Percentiles rank a stretch among this genome's conserved stretches.
Evolutionary conservation across 2,797 vertebrate species (phyloP).

Genomic region (Amniataba percoides): DNA sequence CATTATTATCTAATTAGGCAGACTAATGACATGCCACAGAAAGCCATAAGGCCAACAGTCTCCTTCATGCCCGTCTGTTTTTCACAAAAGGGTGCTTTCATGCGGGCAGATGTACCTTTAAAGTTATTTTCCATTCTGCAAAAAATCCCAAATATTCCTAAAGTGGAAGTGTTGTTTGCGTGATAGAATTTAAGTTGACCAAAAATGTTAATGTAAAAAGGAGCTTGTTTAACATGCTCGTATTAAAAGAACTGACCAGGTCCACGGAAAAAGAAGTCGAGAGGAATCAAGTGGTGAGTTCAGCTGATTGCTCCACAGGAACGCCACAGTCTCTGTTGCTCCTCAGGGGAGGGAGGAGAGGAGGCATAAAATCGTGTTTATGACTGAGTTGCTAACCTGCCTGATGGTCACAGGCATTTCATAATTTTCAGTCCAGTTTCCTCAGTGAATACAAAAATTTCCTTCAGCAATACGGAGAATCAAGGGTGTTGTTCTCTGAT

Average conservation of each 20-base stretch:
- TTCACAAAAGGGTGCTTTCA: constrained; percentile 60
- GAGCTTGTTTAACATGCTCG: not conserved
- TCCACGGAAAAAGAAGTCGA: not conserved
- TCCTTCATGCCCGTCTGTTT: constrained; percentile 69
- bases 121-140: constrained; percentile 24
- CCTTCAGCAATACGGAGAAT: constrained; percentile 38
- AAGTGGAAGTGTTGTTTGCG: not conserved
- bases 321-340: not conserved
- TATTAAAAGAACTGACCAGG: not conserved
- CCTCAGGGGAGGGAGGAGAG: not conserved
- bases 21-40: constrained; percentile 81
- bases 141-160: not conserved
- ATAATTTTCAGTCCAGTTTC: constrained; percentile 21
- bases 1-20: constrained; percentile 88
- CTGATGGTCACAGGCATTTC: not conserved
- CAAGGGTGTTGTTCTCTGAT: constrained; percentile 11
- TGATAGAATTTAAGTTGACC: constrained; percentile 1
- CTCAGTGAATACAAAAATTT: constrained; percentile 29
- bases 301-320: not conserved
- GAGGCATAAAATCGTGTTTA: not conserved
- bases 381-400: constrained; percentile 21
- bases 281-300: not conserved
- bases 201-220: not conserved
- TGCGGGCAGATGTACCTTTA: constrained; percentile 26
- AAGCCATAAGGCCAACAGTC: constrained; percentile 78